phyloP scores from a whole-genome alignment of 2,888 invertebrate genomes.

The Zygaena filipendulae region DNA sequence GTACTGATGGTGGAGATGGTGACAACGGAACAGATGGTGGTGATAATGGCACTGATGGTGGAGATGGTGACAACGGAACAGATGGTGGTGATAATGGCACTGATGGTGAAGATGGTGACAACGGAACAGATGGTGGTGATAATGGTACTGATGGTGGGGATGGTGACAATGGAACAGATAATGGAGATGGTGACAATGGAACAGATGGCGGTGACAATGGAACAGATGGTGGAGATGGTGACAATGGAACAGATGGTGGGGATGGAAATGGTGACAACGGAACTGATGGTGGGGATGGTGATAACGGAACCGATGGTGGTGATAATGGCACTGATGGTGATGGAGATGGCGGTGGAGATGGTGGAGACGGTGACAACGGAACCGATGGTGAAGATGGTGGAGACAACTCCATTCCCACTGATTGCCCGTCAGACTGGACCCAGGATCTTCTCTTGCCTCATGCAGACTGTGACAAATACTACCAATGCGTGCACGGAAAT shows the following conservation, averaged over 20 bases:
- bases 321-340: conserved; percentile 2
- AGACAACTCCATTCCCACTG: too few species aligned
- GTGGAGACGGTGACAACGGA: conserved; percentile 11
- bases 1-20: too few species aligned
- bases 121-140: too few species aligned
- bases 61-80: too few species aligned
- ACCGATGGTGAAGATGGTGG: too few species aligned
- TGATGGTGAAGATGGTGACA: too few species aligned
- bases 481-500: conserved; percentile 28
- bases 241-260: conserved; percentile 3
- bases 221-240: too few species aligned
- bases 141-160: conserved; percentile 6
- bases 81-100: too few species aligned
- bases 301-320: conserved; percentile 8
- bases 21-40: too few species aligned
- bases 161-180: too few species aligned
- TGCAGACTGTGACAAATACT: conserved; percentile 33
- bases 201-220: too few species aligned
- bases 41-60: too few species aligned
- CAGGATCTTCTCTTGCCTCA: conserved; percentile 26
- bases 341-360: conserved; percentile 6
- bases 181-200: conserved; percentile 5
- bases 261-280: conserved; percentile 4
- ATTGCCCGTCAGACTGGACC: conserved; percentile 26
- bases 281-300: conserved; percentile 5